Base-by-base conservation (phyloP, 2,888 invertebrate species). In the Eurytoma adleriae region DNA sequence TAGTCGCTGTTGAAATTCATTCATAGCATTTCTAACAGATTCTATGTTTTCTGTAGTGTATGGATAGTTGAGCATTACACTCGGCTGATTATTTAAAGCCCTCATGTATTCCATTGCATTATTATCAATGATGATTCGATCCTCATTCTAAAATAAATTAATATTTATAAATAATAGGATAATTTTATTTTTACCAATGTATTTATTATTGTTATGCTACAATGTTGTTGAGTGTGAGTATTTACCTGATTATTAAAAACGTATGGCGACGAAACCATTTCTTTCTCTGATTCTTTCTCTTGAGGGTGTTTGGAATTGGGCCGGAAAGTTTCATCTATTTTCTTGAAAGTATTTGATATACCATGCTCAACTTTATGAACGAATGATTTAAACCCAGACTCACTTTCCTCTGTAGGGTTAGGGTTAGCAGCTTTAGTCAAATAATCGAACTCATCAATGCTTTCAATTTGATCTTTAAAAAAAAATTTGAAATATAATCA, bases 341-440 rank as follows among this genome's bases (percentile, higher is more conserved):
- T 77, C 14, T 77, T 5, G 3, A 64, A 5, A 40, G 20, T 16
- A 24, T 68, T 16, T 4, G 72, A 54, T 0, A 81, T 12, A 54
- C 16, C 73, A 3, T 74, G 52, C 1, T 50, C 54, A 5, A 56
- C 71, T 20, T 64, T 52, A n/a, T 81, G 52, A 54, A 54, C 20
- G 3, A 20, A 3, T 27, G 50, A 56, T 61, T 24, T 24, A 14
- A 68, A n/a, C 57, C 71, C 61, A 2, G 24, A 50, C 7, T 40
- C 40, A 64, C 40, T 68, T 78, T 64, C 27, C 7, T 24, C 30
- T 18, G 27, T 67, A 48, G 61, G 74, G 24, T 10, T 18, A 18
- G 81, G 81, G 66, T 82, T 82, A 3, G 81, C 79, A 18, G 81
- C 79, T 62, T 64, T 62, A 0, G 20, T 12, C 20, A 81, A n/a